A percentile compares a stretch with the other conserved stretches of the same genome.
phyloP scores from a whole-genome alignment of 2,113 vertebrate genomes.

The Gracilinanus agilis region DNA sequence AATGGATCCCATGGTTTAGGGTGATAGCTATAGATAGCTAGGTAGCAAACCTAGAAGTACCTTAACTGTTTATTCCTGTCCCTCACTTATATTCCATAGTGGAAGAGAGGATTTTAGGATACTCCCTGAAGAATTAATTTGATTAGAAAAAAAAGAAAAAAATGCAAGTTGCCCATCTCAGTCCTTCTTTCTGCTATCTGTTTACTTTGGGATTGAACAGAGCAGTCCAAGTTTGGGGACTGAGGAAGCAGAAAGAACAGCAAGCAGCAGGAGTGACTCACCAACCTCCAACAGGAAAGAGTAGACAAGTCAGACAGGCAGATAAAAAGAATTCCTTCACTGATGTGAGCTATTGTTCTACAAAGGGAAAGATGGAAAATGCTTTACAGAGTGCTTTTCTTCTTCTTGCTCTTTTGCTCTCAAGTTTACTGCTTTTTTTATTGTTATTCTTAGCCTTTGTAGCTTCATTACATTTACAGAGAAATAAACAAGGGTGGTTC shows the following conservation, averaged over 20 bases:
- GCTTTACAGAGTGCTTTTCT: constrained; percentile 48
- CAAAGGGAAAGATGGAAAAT: constrained; percentile 25
- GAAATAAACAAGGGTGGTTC: constrained; percentile 43
- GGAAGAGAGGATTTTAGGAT: neutral
- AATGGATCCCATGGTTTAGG: neutral
- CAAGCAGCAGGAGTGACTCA: neutral
- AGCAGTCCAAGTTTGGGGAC: constrained; percentile 19
- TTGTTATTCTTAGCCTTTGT: constrained; percentile 47
- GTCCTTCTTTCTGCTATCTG: constrained; percentile 27
- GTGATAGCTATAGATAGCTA: neutral
- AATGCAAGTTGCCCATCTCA: neutral
- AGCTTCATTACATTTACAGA: constrained; percentile 47
- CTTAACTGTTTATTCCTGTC: neutral
- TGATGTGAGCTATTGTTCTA: constrained; percentile 13
- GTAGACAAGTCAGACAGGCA: constrained; percentile 5
- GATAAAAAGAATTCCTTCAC: constrained; percentile 10
- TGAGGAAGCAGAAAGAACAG: constrained; percentile 47
- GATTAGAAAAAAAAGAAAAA: constrained; percentile 6
- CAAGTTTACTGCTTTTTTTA: constrained; percentile 24
- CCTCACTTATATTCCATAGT: neutral
- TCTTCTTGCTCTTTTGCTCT: constrained; percentile 14
- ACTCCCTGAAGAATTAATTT: neutral
- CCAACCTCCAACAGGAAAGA: constrained; percentile 28
- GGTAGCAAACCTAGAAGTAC: neutral
- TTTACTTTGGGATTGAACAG: constrained; percentile 27